Percentiles rank a stretch among this genome's conserved stretches.
Conservation (phyloP, 2,113 vertebrate genomes). For the Taxidea taxus region DNA sequence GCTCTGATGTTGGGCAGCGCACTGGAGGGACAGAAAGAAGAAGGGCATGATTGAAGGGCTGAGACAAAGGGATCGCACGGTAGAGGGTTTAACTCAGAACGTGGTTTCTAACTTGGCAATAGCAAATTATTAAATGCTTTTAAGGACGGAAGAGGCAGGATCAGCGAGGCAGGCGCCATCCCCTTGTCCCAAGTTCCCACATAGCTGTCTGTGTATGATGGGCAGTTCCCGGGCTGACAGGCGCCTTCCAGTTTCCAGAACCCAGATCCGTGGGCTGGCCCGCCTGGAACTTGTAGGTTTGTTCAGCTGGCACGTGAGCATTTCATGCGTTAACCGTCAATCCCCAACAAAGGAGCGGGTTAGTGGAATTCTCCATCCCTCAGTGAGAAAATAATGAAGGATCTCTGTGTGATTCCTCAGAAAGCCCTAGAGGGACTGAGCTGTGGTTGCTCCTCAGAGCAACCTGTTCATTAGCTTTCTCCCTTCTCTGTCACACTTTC, state of each 20-base stretch:
- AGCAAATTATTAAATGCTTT: neutral
- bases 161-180: fast-evolving
- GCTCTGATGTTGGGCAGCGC: neutral
- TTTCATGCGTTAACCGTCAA: neutral
- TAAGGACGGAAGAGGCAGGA: neutral
- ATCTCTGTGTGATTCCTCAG: neutral
- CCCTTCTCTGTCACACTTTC: neutral
- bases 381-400: neutral
- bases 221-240: no score
- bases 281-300: neutral
- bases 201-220: neutral
- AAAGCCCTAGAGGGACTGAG: neutral
- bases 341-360: neutral
- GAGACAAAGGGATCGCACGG: neutral
- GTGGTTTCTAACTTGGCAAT: neutral
- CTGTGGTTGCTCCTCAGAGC: neutral
- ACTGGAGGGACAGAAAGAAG: neutral
- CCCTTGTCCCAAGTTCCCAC: fast-evolving
- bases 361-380: neutral
- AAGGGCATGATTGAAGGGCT: no score
- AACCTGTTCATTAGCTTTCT: neutral
- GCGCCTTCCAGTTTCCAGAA: neutral
- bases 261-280: neutral
- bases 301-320: neutral
- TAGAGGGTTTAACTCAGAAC: neutral